A percentile compares a stretch with the other conserved stretches of the same genome.
phyloP scores from a whole-genome alignment of 2,113 vertebrate species.

The Ranitomeya variabilis region DNA sequence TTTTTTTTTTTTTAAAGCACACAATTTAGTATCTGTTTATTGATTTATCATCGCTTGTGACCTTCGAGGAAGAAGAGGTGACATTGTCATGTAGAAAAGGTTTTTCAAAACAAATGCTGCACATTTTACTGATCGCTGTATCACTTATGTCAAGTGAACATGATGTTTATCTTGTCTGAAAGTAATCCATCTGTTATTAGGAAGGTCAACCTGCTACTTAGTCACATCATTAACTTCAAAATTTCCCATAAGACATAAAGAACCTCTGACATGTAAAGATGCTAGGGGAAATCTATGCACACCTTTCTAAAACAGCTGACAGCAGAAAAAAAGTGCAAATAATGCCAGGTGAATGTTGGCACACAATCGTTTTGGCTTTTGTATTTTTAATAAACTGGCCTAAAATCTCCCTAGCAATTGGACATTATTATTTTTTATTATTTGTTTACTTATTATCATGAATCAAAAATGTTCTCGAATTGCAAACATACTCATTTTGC shows the following conservation, averaged over 20 bases:
- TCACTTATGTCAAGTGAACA: slow-evolving; percentile 59
- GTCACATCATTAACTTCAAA: slow-evolving; percentile 61
- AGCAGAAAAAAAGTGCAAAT: slow-evolving; percentile 58
- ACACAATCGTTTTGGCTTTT: slow-evolving; percentile 57
- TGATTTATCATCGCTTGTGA: background rate
- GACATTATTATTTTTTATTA: background rate
- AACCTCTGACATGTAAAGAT: slow-evolving; percentile 70
- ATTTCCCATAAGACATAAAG: slow-evolving; percentile 68
- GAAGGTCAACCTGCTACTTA: slow-evolving; percentile 70
- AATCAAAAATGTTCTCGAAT: background rate
- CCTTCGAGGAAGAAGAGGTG: background rate
- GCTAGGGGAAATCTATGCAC: slow-evolving; percentile 64
- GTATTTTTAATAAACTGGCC: background rate
- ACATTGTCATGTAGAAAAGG: background rate
- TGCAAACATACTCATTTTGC: background rate
- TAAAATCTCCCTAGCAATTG: background rate
- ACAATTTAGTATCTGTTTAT: background rate
- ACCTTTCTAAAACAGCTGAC: slow-evolving; percentile 60
- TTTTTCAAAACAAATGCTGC: slow-evolving; percentile 11
- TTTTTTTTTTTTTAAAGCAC: background rate
- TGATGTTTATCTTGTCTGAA: slow-evolving; percentile 63
- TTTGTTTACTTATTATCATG: slow-evolving; percentile 22
- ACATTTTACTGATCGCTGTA: slow-evolving; percentile 21
- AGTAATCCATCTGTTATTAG: slow-evolving; percentile 58
- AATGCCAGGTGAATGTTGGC: slow-evolving; percentile 62